These are phyloP conservation scores for Synanthedon andrenaeformis DNA, from an alignment of 2,888 invertebrate species.

Conservation along the genomic window DNA sequence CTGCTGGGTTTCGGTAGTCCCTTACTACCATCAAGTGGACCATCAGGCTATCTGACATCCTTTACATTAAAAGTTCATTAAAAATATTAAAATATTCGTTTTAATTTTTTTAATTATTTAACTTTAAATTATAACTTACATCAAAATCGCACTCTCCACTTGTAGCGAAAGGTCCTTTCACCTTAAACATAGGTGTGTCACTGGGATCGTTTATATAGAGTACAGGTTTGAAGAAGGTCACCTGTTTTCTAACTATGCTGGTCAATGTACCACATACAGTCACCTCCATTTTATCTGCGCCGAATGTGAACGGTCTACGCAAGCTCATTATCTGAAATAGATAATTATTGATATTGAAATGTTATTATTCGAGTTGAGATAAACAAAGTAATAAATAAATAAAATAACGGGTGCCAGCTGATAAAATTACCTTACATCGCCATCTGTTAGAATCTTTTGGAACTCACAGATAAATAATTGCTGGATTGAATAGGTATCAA, in stretches of 20 bases:
- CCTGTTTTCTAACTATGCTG: constrained; percentile 31
- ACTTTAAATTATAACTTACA: constrained; percentile 10
- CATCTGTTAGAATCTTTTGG: too few relatives aligned
- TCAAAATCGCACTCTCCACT: constrained; percentile 24
- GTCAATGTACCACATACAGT: constrained; percentile 20
- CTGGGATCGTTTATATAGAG: constrained; percentile 26
- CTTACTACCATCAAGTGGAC: not conserved
- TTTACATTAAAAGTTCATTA: not conserved
- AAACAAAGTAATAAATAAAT: too few relatives aligned
- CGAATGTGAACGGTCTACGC: constrained; percentile 31
- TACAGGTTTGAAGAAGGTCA: constrained; percentile 34
- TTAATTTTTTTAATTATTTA: too few relatives aligned
- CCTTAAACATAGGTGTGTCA: constrained; percentile 23
- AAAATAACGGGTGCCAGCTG: too few relatives aligned
- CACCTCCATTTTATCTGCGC: constrained; percentile 36
- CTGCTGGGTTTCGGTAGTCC: too few relatives aligned
- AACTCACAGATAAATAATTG: too few relatives aligned
- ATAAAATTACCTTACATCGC: too few relatives aligned
- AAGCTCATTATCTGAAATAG: constrained; percentile 28
- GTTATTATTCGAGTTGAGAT: too few relatives aligned
- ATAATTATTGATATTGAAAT: not conserved
- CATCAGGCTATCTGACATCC: not conserved
- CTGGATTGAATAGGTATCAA: too few relatives aligned
- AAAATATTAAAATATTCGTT: not conserved
- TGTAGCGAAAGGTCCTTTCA: constrained; percentile 29